phyloP scores from a whole-genome alignment of 92 coral and sea anemone genomes.

The Heliopora coerulea region DNA sequence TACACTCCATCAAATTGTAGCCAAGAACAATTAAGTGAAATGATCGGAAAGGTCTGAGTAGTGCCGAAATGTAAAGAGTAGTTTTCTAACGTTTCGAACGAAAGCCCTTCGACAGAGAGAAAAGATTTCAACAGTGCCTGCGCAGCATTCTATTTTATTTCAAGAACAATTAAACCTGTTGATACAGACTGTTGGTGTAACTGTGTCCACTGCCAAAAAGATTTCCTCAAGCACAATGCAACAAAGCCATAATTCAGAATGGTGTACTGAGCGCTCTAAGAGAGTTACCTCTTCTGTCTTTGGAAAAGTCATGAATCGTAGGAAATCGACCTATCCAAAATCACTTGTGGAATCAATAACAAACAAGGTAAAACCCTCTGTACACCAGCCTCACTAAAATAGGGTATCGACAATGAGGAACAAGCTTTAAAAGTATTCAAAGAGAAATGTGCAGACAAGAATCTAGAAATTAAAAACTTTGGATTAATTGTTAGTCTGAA shows the following conservation, averaged over 20 bases:
- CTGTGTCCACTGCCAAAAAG: slow-evolving; percentile 37
- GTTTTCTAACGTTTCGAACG: no score
- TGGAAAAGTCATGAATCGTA: slow-evolving; percentile 38
- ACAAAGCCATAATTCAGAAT: slow-evolving; percentile 32
- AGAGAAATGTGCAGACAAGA: slow-evolving; percentile 1
- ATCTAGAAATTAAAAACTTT: slow-evolving; percentile 26
- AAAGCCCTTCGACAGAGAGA: no score
- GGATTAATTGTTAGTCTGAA: slow-evolving; percentile 50
- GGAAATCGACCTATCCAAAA: slow-evolving; percentile 27
- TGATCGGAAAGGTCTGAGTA: no score
- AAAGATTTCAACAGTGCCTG: no score
- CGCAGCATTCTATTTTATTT: background rate
- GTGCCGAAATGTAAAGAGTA: no score
- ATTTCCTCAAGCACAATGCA: slow-evolving; percentile 41
- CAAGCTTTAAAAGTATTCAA: slow-evolving; percentile 31
- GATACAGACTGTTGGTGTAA: slow-evolving; percentile 25
- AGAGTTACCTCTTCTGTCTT: slow-evolving; percentile 40
- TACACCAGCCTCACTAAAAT: slow-evolving; percentile 42
- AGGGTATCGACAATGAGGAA: slow-evolving; percentile 57
- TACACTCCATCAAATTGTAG: no score
- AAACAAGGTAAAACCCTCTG: background rate
- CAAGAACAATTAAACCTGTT: background rate
- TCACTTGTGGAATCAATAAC: slow-evolving; percentile 18
- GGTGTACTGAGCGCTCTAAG: slow-evolving; percentile 41
- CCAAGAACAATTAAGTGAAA: no score